Percentiles rank a stretch among this genome's conserved stretches.
Conservation (phyloP, 2,888 invertebrate genomes). For the Molorchus minor region DNA sequence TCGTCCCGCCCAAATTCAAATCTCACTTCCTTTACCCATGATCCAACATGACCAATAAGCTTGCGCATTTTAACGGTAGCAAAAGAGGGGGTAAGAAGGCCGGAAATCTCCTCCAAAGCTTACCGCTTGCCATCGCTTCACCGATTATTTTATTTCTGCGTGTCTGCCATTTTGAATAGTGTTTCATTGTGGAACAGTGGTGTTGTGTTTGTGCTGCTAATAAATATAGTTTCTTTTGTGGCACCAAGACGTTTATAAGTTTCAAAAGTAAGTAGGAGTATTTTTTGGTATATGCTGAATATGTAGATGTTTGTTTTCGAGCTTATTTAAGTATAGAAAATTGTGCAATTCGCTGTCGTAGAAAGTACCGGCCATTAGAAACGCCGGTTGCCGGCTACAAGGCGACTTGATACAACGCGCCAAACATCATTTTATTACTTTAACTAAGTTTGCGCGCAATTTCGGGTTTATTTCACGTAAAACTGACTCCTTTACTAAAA, state of each 20-base stretch:
- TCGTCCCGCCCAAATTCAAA: constrained; percentile 2
- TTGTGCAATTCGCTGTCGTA: background rate
- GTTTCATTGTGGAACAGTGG: background rate
- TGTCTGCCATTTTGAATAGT: constrained; percentile 17
- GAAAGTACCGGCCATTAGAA: background rate
- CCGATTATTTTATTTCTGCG: no score
- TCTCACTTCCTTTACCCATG: constrained; percentile 16
- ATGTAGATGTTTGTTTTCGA: no score
- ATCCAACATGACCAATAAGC: background rate
- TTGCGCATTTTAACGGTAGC: background rate
- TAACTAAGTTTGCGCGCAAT: background rate
- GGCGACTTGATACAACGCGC: background rate
- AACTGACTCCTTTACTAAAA: no score
- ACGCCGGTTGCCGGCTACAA: background rate
- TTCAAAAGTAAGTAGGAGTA: background rate
- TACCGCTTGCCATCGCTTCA: no score
- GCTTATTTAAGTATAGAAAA: no score
- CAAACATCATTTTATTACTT: background rate
- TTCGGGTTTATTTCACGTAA: background rate
- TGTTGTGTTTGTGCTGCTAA: constrained; percentile 10
- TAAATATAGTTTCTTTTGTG: background rate
- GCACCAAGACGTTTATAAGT: background rate
- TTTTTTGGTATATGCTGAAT: no score
- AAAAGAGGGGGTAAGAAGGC: background rate
- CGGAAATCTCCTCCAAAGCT: background rate